Percentiles rank a stretch among this genome's conserved stretches.
These are phyloP conservation scores for Neogale vison DNA, from an alignment of 2,113 vertebrate species.

Conservation along the genomic window DNA sequence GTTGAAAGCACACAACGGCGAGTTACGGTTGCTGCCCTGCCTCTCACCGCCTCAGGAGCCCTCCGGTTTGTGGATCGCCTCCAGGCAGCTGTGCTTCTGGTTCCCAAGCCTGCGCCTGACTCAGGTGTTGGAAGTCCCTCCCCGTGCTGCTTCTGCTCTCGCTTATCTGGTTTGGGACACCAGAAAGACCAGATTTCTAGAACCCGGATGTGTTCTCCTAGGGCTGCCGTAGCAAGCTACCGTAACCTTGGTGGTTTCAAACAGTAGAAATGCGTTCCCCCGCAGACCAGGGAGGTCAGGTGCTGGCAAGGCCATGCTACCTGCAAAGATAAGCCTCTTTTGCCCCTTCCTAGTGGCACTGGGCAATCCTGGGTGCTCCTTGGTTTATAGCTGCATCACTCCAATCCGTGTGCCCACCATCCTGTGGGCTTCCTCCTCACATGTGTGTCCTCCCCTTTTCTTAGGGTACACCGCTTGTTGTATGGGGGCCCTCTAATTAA, in stretches of 20 bases:
- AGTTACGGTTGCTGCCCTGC: fast-evolving
- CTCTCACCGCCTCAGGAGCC: fast-evolving
- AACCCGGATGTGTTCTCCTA: fast-evolving
- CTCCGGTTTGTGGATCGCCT: fast-evolving
- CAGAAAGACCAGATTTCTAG: neutral
- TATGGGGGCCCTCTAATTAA: neutral
- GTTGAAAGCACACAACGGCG: neutral
- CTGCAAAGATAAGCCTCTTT: neutral
- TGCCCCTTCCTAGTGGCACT: neutral
- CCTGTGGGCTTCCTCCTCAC: neutral
- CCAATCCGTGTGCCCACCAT: neutral
- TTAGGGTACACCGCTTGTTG: neutral
- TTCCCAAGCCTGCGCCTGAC: fast-evolving
- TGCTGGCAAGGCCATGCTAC: neutral
- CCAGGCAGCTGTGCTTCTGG: no score
- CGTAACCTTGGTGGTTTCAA: neutral
- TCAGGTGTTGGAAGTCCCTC: neutral
- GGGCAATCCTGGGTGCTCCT: neutral
- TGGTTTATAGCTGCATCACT: neutral
- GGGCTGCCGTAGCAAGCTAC: neutral
- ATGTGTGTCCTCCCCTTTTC: neutral
- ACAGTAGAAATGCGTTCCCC: neutral
- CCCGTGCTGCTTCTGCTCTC: fast-evolving
- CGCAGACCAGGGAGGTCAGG: neutral
- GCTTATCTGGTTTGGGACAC: neutral